Evolutionary conservation across 2,888 invertebrate genomes (phyloP), one percentile per base, ranked within the genome.

Genomic region (Gerris lacustris): DNA sequence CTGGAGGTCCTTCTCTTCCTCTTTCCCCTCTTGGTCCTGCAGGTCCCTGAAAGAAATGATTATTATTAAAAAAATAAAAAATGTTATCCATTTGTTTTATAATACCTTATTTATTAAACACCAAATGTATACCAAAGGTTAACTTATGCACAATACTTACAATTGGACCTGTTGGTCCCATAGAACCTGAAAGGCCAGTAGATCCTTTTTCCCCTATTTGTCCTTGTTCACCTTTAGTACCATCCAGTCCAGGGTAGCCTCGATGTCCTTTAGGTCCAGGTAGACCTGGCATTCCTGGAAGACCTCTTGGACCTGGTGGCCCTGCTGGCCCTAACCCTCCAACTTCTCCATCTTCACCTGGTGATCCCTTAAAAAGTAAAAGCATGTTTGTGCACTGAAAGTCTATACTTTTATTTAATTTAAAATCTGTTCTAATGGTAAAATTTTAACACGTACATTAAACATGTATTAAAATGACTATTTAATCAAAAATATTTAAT

Each of bases 261-360:
- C 90, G 84, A 79, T 93, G 92, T 0, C 93, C 93, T 80, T 93
- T 93, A 0, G 87, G 79, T 5, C 94, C 94, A 5, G 91, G 90
- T 6, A 92, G 81, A 0, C 92, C 92, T 0, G 92, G 90, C 80
- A 90, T 83, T 63, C 93, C 88, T 5, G 87, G 84, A 7, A 86
- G 79, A 0, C 94, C 94, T 75, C 92, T 83, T 0, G 88, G 84
- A 0, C 93, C 93, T 0, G 87, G 82, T 31, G 88, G 87, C 0
- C 92, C 92, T 6, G 84, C 79, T 6, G 86, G 81, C 43, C 93
- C 93, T 5, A 86, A 79, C n/a, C 86, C 83, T 0, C 93, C 93
- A 0, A 86, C 82, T 80, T 90, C 92, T 44, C 91, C 94, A 80
- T 89, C 93, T 80, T 90, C 92, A 71, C 89, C 94, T 72, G 85